These are phyloP conservation scores for Rutpela maculata DNA, from an alignment of 2,888 invertebrate genomes.

Conservation along the genomic window DNA sequence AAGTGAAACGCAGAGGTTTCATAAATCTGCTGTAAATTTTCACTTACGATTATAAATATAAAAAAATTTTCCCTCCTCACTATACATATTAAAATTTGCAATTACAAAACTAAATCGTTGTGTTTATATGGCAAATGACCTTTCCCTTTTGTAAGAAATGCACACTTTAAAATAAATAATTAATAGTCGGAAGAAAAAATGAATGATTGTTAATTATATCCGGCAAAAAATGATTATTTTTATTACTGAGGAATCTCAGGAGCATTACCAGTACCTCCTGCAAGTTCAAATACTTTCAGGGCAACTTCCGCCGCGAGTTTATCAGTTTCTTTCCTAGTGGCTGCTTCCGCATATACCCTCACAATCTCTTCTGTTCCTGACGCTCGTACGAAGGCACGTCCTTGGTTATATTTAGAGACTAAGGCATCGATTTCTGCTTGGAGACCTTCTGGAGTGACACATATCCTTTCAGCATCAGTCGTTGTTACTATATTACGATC, in stretches of 20 bases:
- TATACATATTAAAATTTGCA: not conserved
- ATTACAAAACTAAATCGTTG: slow-evolving; percentile 21
- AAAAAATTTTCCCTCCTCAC: not conserved
- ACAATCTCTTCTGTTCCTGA: slow-evolving; percentile 99
- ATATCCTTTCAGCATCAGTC: slow-evolving; percentile 89
- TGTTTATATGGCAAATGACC: slow-evolving; percentile 27
- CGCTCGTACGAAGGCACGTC: slow-evolving; percentile 93
- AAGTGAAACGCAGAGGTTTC: not conserved
- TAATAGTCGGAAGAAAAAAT: not conserved
- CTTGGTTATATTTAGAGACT: slow-evolving; percentile 81
- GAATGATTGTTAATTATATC: not conserved
- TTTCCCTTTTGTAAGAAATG: slow-evolving; percentile 8
- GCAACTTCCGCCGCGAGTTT: slow-evolving; percentile 85
- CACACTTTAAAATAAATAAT: slow-evolving; percentile 15
- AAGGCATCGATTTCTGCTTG: slow-evolving; percentile 87
- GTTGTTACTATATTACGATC: slow-evolving; percentile 92
- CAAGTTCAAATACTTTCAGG: slow-evolving; percentile 84
- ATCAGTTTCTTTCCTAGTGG: slow-evolving; percentile 79
- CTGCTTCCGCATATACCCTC: slow-evolving; percentile 96
- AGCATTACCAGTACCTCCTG: slow-evolving; percentile 85
- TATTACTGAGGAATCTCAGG: slow-evolving; percentile 71
- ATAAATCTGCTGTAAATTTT: not conserved
- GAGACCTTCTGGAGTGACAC: slow-evolving; percentile 87
- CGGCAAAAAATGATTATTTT: slow-evolving; percentile 9
- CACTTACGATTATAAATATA: not conserved